Evolutionary conservation across 2,888 invertebrate species (phyloP).

Genomic region (Synanthedon formicaeformis): DNA sequence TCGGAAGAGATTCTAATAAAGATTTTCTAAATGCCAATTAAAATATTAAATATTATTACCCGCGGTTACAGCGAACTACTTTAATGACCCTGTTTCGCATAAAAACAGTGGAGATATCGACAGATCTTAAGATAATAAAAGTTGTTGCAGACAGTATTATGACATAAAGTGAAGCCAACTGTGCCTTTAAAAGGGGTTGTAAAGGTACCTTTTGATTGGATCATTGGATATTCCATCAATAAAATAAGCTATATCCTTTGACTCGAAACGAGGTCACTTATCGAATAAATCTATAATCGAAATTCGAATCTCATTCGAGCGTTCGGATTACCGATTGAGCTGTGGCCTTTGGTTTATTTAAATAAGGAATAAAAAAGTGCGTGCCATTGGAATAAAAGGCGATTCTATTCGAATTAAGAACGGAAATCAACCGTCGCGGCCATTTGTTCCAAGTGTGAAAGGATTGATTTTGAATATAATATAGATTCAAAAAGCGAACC

Average conservation of each 20-base stretch:
- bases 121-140: slow-evolving; percentile 11
- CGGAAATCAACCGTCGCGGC: slow-evolving; percentile 66
- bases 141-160: not conserved
- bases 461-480: slow-evolving; percentile 53
- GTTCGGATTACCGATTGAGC: slow-evolving; percentile 59
- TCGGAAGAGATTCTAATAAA: not conserved
- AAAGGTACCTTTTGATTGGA: slow-evolving; percentile 31
- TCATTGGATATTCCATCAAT: slow-evolving; percentile 52
- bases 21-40: not conserved
- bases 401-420: slow-evolving; percentile 62
- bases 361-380: slow-evolving; percentile 27
- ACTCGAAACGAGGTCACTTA: slow-evolving; percentile 62
- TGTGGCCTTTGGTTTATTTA: slow-evolving; percentile 43
- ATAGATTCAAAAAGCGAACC: slow-evolving; percentile 32
- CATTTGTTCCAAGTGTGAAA: slow-evolving; percentile 66
- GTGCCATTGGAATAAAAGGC: slow-evolving; percentile 30
- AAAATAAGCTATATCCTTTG: slow-evolving; percentile 62
- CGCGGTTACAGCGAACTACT: not conserved
- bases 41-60: not conserved
- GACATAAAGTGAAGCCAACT: not conserved
- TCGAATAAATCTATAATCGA: slow-evolving; percentile 67
- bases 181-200: not conserved
- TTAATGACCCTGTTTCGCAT: slow-evolving; percentile 10
- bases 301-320: slow-evolving; percentile 53
- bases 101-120: slow-evolving; percentile 15